Conservation (phyloP, 2,113 vertebrate genomes). For the Daubentonia madagascariensis region DNA sequence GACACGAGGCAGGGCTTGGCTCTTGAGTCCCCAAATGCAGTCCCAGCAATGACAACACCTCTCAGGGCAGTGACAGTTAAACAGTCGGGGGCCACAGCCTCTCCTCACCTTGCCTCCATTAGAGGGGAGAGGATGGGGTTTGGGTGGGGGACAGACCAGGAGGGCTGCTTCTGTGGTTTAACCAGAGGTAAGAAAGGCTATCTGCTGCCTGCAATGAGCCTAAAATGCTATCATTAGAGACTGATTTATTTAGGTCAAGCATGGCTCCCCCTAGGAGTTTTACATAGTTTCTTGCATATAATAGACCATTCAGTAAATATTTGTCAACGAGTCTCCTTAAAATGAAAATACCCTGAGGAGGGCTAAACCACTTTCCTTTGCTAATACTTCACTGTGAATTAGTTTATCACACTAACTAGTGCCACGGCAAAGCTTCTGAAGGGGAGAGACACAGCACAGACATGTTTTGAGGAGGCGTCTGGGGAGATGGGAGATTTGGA, state of each 20-base stretch:
- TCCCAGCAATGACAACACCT: neutral
- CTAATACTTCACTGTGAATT: slow-evolving; percentile 48
- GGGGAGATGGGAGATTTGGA: neutral
- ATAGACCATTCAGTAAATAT: slow-evolving; percentile 64
- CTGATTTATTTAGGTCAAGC: slow-evolving; percentile 51
- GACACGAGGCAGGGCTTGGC: neutral
- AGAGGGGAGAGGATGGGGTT: too few species aligned
- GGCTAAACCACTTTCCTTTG: neutral
- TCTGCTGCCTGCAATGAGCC: neutral
- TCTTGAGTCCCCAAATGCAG: neutral
- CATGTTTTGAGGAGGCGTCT: accelerated
- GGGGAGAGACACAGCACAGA: neutral
- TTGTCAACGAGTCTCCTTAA: slow-evolving; percentile 61
- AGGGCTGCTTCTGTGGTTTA: neutral
- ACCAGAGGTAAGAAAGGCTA: neutral
- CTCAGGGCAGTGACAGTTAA: neutral
- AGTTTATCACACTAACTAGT: slow-evolving; percentile 37
- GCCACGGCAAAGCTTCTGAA: neutral
- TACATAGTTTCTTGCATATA: slow-evolving; percentile 47
- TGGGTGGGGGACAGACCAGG: accelerated
- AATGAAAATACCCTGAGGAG: slow-evolving; percentile 51
- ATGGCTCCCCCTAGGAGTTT: slow-evolving; percentile 20
- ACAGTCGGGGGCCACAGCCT: neutral
- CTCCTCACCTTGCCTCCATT: neutral
- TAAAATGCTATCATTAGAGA: neutral